Evolutionary conservation across 2,113 vertebrate species (phyloP), one percentile per base, ranked within the genome.

Genomic region (Zosterops hypoxanthus): DNA sequence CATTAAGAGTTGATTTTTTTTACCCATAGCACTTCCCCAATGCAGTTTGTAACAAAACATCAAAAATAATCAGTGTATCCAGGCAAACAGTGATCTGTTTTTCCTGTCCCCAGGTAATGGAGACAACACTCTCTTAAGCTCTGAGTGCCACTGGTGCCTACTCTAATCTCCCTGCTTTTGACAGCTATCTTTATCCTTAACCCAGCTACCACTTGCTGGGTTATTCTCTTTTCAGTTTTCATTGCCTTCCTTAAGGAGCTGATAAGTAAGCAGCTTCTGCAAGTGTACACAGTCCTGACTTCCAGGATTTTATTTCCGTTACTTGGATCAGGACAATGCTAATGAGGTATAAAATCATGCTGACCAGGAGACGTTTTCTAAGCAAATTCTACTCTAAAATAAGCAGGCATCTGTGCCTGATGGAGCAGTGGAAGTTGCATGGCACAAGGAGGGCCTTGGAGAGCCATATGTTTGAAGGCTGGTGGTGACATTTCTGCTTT

Each of bases 341-440:
- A 97, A 97, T 90, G 88, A 95, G 81, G 46, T 91, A 92, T 75
- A 79, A 92, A 93, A 95, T 88, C 88, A 65, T 59, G 61, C 80
- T 94, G 88, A 66, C 77, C 88, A 61, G 57, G 34, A 93, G 78
- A 82, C 2, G 1, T 96, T 92, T 94, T 77, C 84, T 93, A 65
- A 93, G 95, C 52, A 95, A 95, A 94, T 81, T 89, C 52, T 82
- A 47, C 86, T 95, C 66, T 64, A 82, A 94, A 91, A 82, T 50
- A 92, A 95, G 71, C 72, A 87, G 77, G 50, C 85, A 91, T 66
- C 69, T 94, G 86, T 47, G 65, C 83, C 56, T 92, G 84, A 81
- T 47, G 81, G 91, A 91, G 92, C 78, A 88, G 60, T 75, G 53
- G 83, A 97, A 80, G 84, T 73, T 88, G 88, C 41, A 25, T 73